Evolutionary conservation across 2,797 vertebrate genomes (phyloP).

Genomic region (Megaceryle alcyon): DNA sequence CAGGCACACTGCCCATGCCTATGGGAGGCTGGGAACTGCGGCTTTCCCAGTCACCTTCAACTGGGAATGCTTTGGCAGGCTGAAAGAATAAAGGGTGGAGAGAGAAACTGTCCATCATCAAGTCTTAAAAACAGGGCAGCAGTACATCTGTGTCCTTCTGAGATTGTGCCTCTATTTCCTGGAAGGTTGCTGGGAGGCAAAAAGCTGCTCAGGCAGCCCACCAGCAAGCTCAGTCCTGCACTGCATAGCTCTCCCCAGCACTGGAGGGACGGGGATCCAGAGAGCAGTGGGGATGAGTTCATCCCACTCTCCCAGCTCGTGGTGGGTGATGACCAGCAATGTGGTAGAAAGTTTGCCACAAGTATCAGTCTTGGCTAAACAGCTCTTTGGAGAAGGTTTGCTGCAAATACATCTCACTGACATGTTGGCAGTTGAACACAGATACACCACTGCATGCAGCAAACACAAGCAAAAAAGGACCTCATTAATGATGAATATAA

Average conservation of each 20-base stretch:
- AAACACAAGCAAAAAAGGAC: not conserved
- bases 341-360: not conserved
- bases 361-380: accelerated
- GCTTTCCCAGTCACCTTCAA: not conserved
- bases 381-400: not conserved
- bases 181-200: not conserved
- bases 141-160: not conserved
- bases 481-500: not conserved
- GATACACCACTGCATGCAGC: not conserved
- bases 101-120: not conserved
- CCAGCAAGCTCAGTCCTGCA: accelerated
- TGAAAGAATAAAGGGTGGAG: not conserved
- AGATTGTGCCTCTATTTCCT: not conserved
- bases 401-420: not conserved
- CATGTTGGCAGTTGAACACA: not conserved
- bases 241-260: not conserved
- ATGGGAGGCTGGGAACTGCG: not conserved
- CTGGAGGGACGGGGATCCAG: not conserved
- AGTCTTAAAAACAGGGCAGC: not conserved
- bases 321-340: not conserved
- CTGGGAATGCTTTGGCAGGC: not conserved
- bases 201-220: not conserved
- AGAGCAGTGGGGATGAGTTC: not conserved
- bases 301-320: not conserved
- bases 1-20: not conserved